Percentiles rank a stretch among this genome's conserved stretches.
phyloP scores from a whole-genome alignment of 2,888 invertebrate species.

The Rapana venosa region DNA sequence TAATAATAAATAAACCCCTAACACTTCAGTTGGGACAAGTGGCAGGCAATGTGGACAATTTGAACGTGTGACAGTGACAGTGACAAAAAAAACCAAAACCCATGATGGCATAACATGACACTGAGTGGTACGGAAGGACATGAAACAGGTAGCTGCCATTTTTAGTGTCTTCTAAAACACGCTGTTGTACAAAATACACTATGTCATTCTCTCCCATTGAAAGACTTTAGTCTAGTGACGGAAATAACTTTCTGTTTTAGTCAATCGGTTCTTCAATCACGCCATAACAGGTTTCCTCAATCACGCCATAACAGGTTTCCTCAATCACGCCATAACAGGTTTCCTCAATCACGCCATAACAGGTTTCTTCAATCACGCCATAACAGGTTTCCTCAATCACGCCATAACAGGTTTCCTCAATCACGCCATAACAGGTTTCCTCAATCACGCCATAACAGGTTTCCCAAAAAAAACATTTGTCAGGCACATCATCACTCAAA shows the following conservation, averaged over 20 bases:
- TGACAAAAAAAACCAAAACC: too few relatives aligned
- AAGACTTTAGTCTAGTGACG: constrained; percentile 13
- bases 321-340: not conserved
- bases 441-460: not conserved
- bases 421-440: not conserved
- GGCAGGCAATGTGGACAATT: not conserved
- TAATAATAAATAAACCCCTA: not conserved
- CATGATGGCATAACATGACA: constrained; percentile 12
- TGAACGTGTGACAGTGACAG: not conserved
- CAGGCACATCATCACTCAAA: too few relatives aligned
- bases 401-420: not conserved
- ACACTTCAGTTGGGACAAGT: not conserved
- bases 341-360: not conserved
- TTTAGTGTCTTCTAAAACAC: constrained; percentile 15
- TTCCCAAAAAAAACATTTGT: too few relatives aligned
- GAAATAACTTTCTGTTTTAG: not conserved
- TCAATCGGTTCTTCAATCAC: not conserved
- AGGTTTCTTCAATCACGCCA: not conserved
- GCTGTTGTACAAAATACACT: not conserved
- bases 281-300: not conserved
- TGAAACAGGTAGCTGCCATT: constrained; percentile 29
- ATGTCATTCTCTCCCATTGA: not conserved
- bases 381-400: not conserved
- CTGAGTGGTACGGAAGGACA: not conserved
- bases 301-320: not conserved